Conservation (phyloP, 2,113 vertebrate species). For the Cervus canadensis region DNA sequence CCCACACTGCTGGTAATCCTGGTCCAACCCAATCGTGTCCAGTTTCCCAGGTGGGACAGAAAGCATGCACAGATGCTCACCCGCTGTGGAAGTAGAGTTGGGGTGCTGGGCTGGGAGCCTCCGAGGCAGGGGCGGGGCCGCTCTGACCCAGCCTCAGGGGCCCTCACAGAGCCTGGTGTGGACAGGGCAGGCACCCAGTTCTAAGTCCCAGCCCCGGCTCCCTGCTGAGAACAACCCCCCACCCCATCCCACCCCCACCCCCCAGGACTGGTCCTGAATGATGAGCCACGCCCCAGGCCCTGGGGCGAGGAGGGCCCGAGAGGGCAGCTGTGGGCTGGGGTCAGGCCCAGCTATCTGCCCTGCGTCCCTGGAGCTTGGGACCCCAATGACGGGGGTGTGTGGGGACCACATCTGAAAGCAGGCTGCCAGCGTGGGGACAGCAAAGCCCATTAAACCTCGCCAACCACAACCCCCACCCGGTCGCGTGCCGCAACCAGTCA, state of each 20-base stretch:
- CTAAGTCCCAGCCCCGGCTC: fast-evolving
- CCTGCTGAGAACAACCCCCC: not conserved
- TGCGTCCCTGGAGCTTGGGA: slow-evolving; percentile 32
- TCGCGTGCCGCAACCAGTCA: not conserved
- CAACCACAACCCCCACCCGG: not conserved
- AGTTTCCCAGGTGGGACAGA: not conserved
- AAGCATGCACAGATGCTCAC: not conserved
- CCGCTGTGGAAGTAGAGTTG: not conserved
- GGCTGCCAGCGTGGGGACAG: not conserved
- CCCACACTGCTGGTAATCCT: not conserved
- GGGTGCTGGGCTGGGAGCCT: not conserved
- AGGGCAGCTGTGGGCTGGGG: not conserved
- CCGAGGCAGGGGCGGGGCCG: not conserved
- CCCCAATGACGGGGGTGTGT: not conserved
- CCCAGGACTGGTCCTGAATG: not conserved
- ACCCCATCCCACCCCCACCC: no score
- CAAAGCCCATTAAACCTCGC: slow-evolving; percentile 58
- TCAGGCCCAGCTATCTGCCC: not conserved
- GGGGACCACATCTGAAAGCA: slow-evolving; percentile 61
- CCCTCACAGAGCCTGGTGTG: not conserved
- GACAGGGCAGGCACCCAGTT: fast-evolving
- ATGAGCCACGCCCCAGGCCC: not conserved
- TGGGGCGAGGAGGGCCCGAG: not conserved
- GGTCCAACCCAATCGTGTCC: not conserved
- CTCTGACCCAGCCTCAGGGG: fast-evolving